Base-by-base conservation (phyloP, 2,113 vertebrate species). In the Psittacara wagleri region DNA sequence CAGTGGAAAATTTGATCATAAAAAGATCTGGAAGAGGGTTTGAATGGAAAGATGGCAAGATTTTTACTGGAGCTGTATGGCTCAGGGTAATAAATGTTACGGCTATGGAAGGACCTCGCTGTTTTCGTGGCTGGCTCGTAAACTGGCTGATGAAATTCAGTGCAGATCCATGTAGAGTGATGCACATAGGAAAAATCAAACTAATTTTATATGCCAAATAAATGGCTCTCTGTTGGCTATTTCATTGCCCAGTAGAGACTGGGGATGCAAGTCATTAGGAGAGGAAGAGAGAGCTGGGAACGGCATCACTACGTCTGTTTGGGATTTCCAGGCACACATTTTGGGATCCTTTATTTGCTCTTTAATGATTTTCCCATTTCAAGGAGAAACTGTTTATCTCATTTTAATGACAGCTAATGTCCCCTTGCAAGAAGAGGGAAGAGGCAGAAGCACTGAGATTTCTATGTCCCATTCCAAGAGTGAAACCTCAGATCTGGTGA, bases 381-480 rank as follows among this genome's bases (percentile, higher is more conserved):
- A 33, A 52, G 11, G 8, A 55, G 19, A 24, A 59, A 52, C 19
- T 1, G 3, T 91, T 80, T n/a, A 7, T 33, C 17, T 48, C 46
- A 17, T 43, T 68, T 67, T 20, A 52, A 25, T 2, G 24, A 8
- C 25, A 54, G 43, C 10, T 41, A 44, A 48, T 8, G 48, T 6
- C 27, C 44, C 18, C 0, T 0, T 28, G 43, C 44, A 33, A 46
- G 39, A 16, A 20, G 13, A 51, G 4, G 33, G 62, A 72, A 75
- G 28, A 73, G 17, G 18, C 39, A 35, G 8, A 84, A 20, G 27
- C 31, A 19, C 18, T 2, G 1, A 59, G 43, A 20, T 22, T 12
- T 8, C 0, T 7, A 7, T 4, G 13, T 41, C 11, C 31, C 33
- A 5, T 37, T 67, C 2, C 4, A 29, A 57, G 84, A 66, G 19